Base-by-base conservation (phyloP, 1,140 invertebrate species). In the Drosophila pandora region DNA sequence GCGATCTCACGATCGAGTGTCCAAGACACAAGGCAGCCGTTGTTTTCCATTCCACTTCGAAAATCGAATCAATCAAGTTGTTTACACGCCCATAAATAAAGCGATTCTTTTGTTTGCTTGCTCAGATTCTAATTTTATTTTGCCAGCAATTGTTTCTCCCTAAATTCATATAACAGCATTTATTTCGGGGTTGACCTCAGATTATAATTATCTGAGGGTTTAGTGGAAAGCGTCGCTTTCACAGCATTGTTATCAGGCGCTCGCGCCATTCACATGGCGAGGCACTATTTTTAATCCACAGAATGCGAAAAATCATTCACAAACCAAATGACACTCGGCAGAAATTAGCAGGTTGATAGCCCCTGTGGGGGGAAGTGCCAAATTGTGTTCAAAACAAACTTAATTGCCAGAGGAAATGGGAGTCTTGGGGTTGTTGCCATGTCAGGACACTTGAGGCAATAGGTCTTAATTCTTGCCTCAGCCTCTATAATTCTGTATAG, bases 201-300 rank as follows among this genome's bases (percentile, higher is more conserved):
- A 64, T 68, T 71, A 58, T n/a, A 41, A n/a, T 5, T n/a, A 41
- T 13, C 39, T 7, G 32, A 2, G 32, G 32, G 9, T 6, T 41
- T 5, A 41, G 34, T 8, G 22, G 13, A 67, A 45, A 67, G 34
- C 28, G 17, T 41, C 21, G 30, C 43, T 30, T 49, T 58, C 39
- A 13, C 17, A 21, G 41, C 17, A 9, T 45, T 56, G 2, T 73
- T 84, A 84, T 84, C 80, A 79, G 37, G 34, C 71, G 72, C 80
- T 84, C 80, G 80, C 80, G 80, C 80, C 80, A 84, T 61, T 80
- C 80, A 84, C 65, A 84, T 83, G 79, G 65, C 48, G 43, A 0
- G 39, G 17, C 52, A 77, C 75, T 83, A 79, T 83, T 83, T 83
- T 83, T 75, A 79, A 68, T 43, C 30, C 22, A 1, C 13, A 37